phyloP scores from a whole-genome alignment of 2,113 vertebrate species.

The Kryptolebias marmoratus region DNA sequence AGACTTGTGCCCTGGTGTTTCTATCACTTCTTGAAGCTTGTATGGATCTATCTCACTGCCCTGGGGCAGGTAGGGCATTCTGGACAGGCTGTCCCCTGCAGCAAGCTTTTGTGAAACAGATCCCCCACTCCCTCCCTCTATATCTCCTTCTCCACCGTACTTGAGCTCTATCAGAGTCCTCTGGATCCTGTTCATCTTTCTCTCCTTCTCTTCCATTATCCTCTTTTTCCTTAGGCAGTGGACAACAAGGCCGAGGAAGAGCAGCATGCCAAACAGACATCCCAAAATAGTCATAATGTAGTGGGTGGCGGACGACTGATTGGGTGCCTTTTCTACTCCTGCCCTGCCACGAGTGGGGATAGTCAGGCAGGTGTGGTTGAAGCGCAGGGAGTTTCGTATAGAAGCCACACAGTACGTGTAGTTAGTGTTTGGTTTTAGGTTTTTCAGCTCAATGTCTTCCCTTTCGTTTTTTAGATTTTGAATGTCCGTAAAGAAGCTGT shows the following conservation, averaged over 20 bases:
- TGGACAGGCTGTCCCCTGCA: conserved; percentile 83
- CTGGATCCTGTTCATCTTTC: conserved; percentile 87
- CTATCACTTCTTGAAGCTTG: conserved; percentile 88
- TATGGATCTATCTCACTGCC: conserved; percentile 88
- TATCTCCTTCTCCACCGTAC: conserved; percentile 88
- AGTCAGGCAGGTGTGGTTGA: conserved; percentile 96
- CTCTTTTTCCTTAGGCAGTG: conserved; percentile 90
- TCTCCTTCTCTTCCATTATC: conserved; percentile 86
- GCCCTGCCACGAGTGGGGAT: conserved; percentile 84
- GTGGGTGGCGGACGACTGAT: conserved; percentile 91
- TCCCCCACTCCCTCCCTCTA: conserved; percentile 84
- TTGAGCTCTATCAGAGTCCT: conserved; percentile 94
- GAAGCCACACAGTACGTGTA: conserved; percentile 98
- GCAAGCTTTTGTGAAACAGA: conserved; percentile 86
- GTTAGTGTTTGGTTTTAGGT: conserved; percentile 90
- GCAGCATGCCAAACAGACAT: conserved; percentile 94
- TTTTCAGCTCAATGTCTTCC: conserved; percentile 89
- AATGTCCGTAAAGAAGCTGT: conserved; percentile 90
- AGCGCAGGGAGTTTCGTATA: conserved; percentile 88
- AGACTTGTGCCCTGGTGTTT: conserved; percentile 86
- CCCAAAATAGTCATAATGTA: conserved; percentile 97
- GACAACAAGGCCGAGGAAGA: conserved; percentile 90
- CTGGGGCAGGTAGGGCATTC: conserved; percentile 90
- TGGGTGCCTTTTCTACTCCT: conserved; percentile 70
- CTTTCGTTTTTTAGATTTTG: conserved; percentile 86